These are phyloP conservation scores for Drosophila subpulchrella DNA, from an alignment of 1,140 invertebrate genomes.

Conservation along the genomic window DNA sequence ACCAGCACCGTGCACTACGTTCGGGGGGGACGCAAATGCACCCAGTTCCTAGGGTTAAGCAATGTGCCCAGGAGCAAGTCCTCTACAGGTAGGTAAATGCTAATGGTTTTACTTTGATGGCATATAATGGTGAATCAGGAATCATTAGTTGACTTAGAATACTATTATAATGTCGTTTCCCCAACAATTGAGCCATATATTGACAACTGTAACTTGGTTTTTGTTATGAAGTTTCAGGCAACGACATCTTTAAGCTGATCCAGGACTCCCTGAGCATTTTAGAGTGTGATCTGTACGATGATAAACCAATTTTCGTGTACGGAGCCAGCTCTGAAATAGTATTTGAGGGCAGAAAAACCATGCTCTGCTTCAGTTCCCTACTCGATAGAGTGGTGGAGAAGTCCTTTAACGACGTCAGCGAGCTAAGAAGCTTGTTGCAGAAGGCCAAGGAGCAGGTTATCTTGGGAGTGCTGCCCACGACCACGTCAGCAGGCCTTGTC, in stretches of 20 bases:
- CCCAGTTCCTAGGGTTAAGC: slow-evolving; percentile 8
- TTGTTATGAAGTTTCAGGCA: not conserved
- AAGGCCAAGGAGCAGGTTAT: slow-evolving; percentile 15
- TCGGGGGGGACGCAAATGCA: slow-evolving; percentile 1
- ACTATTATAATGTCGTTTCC: too few relatives aligned
- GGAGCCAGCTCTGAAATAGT: not conserved
- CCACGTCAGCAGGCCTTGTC: slow-evolving; percentile 2
- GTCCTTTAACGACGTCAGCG: slow-evolving; percentile 8
- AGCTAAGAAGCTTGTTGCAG: slow-evolving; percentile 2
- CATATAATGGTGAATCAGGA: too few relatives aligned
- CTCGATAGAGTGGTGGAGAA: slow-evolving; percentile 19
- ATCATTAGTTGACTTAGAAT: too few relatives aligned
- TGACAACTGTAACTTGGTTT: not conserved
- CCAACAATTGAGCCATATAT: too few relatives aligned
- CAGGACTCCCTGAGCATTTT: slow-evolving; percentile 8
- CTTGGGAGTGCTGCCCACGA: slow-evolving; percentile 12
- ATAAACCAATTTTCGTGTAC: slow-evolving; percentile 26
- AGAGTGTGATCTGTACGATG: slow-evolving; percentile 3
- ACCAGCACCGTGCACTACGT: slow-evolving; percentile 15
- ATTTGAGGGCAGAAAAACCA: not conserved
- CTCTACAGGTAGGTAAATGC: not conserved
- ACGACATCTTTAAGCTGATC: slow-evolving; percentile 2
- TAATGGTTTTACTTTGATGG: too few relatives aligned
- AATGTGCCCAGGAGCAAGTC: slow-evolving; percentile 5
- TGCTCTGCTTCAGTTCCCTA: slow-evolving; percentile 33